Conservation (phyloP, 2,797 vertebrate genomes). For the Carcharodon carcharias region DNA sequence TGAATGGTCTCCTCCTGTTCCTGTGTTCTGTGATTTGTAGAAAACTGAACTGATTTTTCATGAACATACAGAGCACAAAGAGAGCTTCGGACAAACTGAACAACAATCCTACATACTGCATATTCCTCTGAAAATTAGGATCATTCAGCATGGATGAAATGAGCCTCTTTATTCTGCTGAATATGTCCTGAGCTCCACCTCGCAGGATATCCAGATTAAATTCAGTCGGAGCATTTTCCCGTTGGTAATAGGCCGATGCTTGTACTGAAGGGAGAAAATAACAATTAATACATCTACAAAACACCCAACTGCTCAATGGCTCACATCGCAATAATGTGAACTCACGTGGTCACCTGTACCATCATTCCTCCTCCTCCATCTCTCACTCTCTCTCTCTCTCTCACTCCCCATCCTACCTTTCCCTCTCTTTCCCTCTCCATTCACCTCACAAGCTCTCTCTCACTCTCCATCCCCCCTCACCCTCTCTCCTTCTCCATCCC, state of each 20-base stretch:
- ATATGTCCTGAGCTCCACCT: not conserved
- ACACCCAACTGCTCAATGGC: not conserved
- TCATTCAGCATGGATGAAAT: not conserved
- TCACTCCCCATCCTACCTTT: too few species aligned
- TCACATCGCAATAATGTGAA: too few species aligned
- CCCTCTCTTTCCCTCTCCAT: too few species aligned
- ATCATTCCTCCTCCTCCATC: not conserved
- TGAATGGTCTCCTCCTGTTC: not conserved
- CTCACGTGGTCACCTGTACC: not conserved
- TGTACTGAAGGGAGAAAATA: not conserved
- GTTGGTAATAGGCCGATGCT: not conserved
- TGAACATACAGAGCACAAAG: not conserved
- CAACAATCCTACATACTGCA: not conserved
- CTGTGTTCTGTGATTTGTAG: not conserved
- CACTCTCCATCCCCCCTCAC: too few species aligned
- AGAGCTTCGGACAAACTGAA: not conserved
- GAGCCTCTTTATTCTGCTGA: not conserved
- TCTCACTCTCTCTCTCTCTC: not conserved
- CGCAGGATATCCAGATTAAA: not conserved
- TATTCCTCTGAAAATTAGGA: not conserved
- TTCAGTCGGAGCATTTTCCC: not conserved
- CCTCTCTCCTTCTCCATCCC: too few species aligned
- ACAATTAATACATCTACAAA: not conserved
- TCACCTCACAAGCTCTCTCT: too few species aligned
- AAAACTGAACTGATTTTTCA: not conserved